Evolutionary conservation across 2,113 vertebrate genomes (phyloP).

Genomic region (Dasypus novemcinctus): DNA sequence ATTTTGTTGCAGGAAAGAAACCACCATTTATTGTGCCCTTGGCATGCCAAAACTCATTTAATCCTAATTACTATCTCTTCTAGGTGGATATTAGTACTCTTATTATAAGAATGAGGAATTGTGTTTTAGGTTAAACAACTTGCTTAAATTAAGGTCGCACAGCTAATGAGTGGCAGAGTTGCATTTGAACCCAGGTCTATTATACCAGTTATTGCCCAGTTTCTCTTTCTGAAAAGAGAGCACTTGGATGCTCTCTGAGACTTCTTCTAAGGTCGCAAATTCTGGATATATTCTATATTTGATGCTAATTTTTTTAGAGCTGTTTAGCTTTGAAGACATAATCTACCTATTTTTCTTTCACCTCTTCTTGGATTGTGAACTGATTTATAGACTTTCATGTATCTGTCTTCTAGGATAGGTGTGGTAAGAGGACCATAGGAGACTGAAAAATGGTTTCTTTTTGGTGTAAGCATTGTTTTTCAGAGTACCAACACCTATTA

Average conservation of each 20-base stretch:
- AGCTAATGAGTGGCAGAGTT: background rate
- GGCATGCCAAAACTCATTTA: background rate
- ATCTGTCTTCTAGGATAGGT: background rate
- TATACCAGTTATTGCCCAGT: background rate
- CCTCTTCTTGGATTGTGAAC: background rate
- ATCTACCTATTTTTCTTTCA: background rate
- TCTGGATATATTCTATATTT: background rate
- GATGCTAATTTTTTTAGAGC: background rate
- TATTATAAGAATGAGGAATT: background rate
- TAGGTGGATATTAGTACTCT: background rate
- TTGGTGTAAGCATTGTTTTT: background rate
- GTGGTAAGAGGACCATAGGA: background rate
- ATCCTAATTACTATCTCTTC: background rate
- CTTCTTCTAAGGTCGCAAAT: background rate
- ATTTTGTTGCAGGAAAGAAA: background rate
- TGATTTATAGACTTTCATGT: background rate
- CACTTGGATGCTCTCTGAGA: background rate
- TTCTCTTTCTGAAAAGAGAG: background rate
- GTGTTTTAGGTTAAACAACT: background rate
- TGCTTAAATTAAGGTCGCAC: background rate
- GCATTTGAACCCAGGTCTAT: background rate
- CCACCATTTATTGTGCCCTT: background rate
- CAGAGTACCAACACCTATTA: background rate
- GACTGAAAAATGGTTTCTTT: background rate
- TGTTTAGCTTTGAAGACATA: background rate